A percentile compares a stretch with the other conserved stretches of the same genome.
phyloP scores from a whole-genome alignment of 2,113 vertebrate genomes.

The Grantiella picta region DNA sequence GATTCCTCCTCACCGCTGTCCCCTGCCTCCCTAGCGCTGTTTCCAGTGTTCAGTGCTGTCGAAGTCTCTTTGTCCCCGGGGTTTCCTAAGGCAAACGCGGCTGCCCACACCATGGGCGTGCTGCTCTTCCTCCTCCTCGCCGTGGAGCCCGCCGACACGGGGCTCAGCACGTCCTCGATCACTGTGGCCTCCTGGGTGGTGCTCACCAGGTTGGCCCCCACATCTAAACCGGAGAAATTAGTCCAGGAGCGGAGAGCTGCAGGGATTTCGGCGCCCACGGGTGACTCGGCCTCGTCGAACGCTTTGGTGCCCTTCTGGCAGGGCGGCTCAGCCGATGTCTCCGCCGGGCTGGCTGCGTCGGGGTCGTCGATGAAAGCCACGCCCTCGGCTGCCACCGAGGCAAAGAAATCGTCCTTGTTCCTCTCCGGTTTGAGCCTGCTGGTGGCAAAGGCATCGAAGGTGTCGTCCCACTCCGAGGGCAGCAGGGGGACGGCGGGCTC shows the following conservation, averaged over 20 bases:
- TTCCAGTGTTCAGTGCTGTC: rapidly evolving
- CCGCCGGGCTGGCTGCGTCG: rapidly evolving
- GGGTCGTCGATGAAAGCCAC: neutral
- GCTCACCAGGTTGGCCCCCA: conserved; percentile 32
- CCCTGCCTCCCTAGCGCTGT: neutral
- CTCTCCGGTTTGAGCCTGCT: conserved; percentile 76
- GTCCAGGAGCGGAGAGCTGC: neutral
- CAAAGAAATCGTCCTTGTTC: conserved; percentile 12
- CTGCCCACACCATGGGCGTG: neutral
- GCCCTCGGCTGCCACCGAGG: conserved; percentile 25
- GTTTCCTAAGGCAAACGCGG: rapidly evolving
- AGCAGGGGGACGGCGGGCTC: conserved; percentile 14
- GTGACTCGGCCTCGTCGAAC: rapidly evolving
- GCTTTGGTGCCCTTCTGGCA: neutral
- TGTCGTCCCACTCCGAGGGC: conserved; percentile 80
- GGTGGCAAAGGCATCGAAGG: conserved; percentile 83
- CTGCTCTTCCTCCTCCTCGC: conserved; percentile 3
- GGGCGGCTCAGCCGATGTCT: rapidly evolving
- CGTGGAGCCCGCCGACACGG: neutral
- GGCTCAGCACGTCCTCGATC: conserved; percentile 24
- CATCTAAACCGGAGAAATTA: neutral
- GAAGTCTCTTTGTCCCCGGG: neutral
- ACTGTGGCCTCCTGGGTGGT: neutral
- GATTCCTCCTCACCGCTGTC: neutral
- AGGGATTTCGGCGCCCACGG: rapidly evolving